Evolutionary conservation across 2,797 vertebrate species (phyloP), one percentile per base, ranked within the genome.

Genomic region (Austrolebias charrua): DNA sequence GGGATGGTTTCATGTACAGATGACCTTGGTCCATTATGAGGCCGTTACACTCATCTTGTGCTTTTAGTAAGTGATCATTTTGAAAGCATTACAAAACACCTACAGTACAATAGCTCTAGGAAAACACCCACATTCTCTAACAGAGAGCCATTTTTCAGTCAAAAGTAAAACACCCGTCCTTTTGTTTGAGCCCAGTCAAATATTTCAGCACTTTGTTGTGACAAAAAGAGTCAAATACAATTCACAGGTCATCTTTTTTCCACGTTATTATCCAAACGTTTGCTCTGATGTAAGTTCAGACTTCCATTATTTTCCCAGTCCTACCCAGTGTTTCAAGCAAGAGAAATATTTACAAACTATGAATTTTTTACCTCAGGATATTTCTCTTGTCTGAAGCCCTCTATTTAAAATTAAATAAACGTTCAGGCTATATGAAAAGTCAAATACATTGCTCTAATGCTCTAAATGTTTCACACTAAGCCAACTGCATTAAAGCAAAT

Each of bases 201-300:
- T 68, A 50, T 60, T 55, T 63, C 14, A 47, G 8, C 11, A 15
- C 33, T 35, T 63, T 49, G 11, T 33, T 62, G 7, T 75, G 35
- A 4, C 43, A 35, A 55, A 15, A 13, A 31, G 54, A 60, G 61
- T 43, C 45, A 70, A 56, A 33, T 55, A 60, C 15, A 53, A 24
- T 24, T 3, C 16, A 48, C 28, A 31, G 70, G 66, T 52, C 57
- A 18, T 62, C 48, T 20, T 66, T 71, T 70, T 79, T 79, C 71
- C 73, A 20, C 19, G 46, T 64, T 15, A 51, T 63, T 44, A 40
- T 73, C 53, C 40, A 29, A 55, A 63, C 65, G 57, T 14, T 51
- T 1, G 58, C 53, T 71, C 29, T 18, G 28, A 11, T n/a, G 31
- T 50, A 38, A 66, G 76, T 60, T 76, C 31, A 60, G 69, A 50